phyloP scores from a whole-genome alignment of 2,797 vertebrate genomes.

The Melanogrammus aeglefinus region DNA sequence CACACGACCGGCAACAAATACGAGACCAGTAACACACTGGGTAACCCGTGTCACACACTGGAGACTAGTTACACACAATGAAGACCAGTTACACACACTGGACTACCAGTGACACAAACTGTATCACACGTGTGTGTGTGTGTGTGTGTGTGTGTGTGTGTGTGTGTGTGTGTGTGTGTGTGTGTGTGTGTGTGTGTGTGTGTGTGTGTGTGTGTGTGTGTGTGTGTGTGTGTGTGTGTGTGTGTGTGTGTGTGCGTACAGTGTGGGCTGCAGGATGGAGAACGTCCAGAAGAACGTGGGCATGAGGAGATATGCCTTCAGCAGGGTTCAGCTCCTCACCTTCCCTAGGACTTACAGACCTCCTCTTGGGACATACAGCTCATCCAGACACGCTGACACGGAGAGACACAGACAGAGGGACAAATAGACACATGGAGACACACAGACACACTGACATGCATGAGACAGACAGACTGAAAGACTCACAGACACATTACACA shows the following conservation, averaged over 20 bases:
- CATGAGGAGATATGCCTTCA: slow-evolving; percentile 87
- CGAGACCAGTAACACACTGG: slow-evolving; percentile 63
- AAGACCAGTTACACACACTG: too few relatives aligned
- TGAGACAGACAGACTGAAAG: not conserved
- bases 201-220: not conserved
- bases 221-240: slow-evolving; percentile 11
- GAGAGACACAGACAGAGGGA: not conserved
- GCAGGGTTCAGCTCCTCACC: slow-evolving; percentile 85
- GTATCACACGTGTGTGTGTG: not conserved
- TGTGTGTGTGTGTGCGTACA: slow-evolving; percentile 45
- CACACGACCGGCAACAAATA: too few relatives aligned
- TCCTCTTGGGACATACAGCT: slow-evolving; percentile 86
- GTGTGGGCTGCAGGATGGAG: slow-evolving; percentile 90
- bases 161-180: not conserved
- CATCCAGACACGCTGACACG: not conserved
- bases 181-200: slow-evolving; percentile 8
- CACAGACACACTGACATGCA: too few relatives aligned
- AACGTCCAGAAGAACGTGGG: slow-evolving; percentile 89
- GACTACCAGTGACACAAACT: too few relatives aligned
- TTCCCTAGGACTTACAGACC: slow-evolving; percentile 90
- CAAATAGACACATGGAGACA: not conserved
- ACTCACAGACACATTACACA: not conserved
- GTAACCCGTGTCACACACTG: slow-evolving; percentile 36
- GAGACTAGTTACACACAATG: too few relatives aligned
- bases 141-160: not conserved